A percentile compares a stretch with the other conserved stretches of the same genome.
These are phyloP conservation scores for Toxotes lorentzi DNA, from an alignment of 2,797 vertebrate species.

Conservation along the genomic window DNA sequence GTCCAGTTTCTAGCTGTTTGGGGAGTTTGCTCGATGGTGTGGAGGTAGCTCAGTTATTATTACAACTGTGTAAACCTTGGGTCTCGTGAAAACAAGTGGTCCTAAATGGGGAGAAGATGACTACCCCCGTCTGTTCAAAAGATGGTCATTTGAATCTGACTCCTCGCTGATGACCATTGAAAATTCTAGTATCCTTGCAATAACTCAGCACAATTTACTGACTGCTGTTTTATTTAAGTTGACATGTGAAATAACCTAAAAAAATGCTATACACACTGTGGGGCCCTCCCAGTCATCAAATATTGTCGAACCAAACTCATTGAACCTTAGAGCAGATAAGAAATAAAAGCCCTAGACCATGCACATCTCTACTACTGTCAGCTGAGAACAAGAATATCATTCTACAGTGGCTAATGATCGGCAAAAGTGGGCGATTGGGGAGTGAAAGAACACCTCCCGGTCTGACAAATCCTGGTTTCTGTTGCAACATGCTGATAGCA, in stretches of 20 bases:
- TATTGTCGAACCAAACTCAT: slow-evolving; percentile 6
- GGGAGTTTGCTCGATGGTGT: background rate
- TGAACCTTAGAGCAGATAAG: background rate
- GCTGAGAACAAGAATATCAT: slow-evolving; percentile 9
- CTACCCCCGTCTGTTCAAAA: background rate
- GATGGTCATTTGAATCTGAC: background rate
- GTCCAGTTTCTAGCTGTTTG: background rate
- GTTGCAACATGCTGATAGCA: slow-evolving; percentile 49
- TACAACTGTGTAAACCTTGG: background rate
- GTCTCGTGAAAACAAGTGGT: background rate
- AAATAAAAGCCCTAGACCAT: background rate
- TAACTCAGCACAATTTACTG: too few species aligned
- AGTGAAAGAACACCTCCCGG: slow-evolving; percentile 43
- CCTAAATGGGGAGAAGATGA: background rate
- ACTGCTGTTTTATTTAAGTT: slow-evolving; percentile 1
- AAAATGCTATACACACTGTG: background rate
- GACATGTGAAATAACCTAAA: background rate
- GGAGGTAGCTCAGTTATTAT: background rate
- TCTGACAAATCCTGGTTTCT: slow-evolving; percentile 50
- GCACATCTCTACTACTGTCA: slow-evolving; percentile 8
- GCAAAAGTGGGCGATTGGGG: slow-evolving; percentile 23
- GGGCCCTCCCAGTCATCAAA: background rate
- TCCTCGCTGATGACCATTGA: background rate
- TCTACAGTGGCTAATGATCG: slow-evolving; percentile 22
- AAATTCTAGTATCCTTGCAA: background rate